These are phyloP conservation scores for Plectrocnemia conspersa DNA, from an alignment of 1,140 invertebrate species.

Conservation along the genomic window DNA sequence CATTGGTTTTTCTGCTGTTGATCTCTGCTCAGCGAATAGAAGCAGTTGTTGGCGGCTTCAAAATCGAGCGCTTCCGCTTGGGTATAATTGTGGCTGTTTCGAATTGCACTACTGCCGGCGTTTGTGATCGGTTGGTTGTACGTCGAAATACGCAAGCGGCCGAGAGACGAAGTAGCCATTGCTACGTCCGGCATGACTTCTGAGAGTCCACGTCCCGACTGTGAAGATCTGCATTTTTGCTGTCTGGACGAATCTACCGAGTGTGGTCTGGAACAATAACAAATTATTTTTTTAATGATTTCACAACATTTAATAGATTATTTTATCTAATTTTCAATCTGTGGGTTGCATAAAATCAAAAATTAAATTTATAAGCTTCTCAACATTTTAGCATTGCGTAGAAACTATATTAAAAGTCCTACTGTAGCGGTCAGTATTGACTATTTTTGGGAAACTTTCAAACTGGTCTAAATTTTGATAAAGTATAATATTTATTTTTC, in stretches of 20 bases:
- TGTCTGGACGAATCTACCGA: conserved; percentile 37
- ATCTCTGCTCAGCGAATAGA: conserved; percentile 15
- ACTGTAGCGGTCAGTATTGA: too few relatives aligned
- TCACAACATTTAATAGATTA: not conserved
- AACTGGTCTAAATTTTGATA: too few relatives aligned
- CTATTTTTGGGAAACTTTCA: too few relatives aligned
- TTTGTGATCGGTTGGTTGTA: conserved; percentile 5
- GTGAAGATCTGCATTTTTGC: conserved; percentile 46
- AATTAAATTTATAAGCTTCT: too few relatives aligned
- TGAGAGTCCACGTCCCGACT: conserved; percentile 50
- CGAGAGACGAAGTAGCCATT: conserved; percentile 75
- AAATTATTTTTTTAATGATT: not conserved
- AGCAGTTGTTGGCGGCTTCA: conserved; percentile 11
- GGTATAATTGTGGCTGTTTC: conserved; percentile 14
- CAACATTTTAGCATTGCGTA: too few relatives aligned
- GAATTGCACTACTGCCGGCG: not conserved
- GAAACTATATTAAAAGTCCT: too few relatives aligned
- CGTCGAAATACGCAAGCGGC: conserved; percentile 54
- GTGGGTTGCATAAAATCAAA: too few relatives aligned
- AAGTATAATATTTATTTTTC: too few relatives aligned
- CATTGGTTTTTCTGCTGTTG: not conserved
- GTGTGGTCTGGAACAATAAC: conserved; percentile 15
- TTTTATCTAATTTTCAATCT: too few relatives aligned
- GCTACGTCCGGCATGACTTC: conserved; percentile 84
- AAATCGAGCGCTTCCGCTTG: not conserved